A percentile compares a stretch with the other conserved stretches of the same genome.
Conservation (phyloP, 2,888 invertebrate species). For the Meloe dianella region DNA sequence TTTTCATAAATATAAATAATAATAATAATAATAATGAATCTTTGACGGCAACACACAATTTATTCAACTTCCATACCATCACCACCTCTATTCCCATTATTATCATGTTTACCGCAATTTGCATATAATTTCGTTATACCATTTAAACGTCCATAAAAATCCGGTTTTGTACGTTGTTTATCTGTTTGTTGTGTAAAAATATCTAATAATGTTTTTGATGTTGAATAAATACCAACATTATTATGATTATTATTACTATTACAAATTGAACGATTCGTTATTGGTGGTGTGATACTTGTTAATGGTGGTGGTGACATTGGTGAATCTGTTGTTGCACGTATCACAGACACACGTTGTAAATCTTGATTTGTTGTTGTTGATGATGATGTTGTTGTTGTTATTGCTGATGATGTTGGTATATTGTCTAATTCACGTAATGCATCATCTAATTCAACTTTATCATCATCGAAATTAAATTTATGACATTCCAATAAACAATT, state of each 20-base stretch:
- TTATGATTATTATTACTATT: slow-evolving; percentile 31
- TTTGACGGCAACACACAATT: slow-evolving; percentile 52
- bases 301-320: slow-evolving; percentile 80
- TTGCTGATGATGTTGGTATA: neutral
- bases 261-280: slow-evolving; percentile 33
- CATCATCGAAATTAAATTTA: slow-evolving; percentile 66
- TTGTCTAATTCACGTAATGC: slow-evolving; percentile 66
- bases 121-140: slow-evolving; percentile 75
- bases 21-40: slow-evolving; percentile 52
- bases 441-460: slow-evolving; percentile 69
- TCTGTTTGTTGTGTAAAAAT: slow-evolving; percentile 69
- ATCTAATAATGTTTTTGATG: slow-evolving; percentile 66
- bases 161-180: slow-evolving; percentile 59
- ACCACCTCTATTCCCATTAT: slow-evolving; percentile 59
- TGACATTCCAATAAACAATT: slow-evolving; percentile 82
- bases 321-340: slow-evolving; percentile 83
- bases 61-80: slow-evolving; percentile 54
- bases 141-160: slow-evolving; percentile 66
- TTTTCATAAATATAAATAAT: slow-evolving; percentile 62
- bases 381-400: neutral
- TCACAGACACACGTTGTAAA: slow-evolving; percentile 61
- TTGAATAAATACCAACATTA: slow-evolving; percentile 51
- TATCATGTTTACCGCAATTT: slow-evolving; percentile 67
- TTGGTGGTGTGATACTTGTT: slow-evolving; percentile 49
- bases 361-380: slow-evolving; percentile 41